A percentile compares a stretch with the other conserved stretches of the same genome.
phyloP scores from a whole-genome alignment of 2,888 invertebrate genomes.

The Empis stercorea region DNA sequence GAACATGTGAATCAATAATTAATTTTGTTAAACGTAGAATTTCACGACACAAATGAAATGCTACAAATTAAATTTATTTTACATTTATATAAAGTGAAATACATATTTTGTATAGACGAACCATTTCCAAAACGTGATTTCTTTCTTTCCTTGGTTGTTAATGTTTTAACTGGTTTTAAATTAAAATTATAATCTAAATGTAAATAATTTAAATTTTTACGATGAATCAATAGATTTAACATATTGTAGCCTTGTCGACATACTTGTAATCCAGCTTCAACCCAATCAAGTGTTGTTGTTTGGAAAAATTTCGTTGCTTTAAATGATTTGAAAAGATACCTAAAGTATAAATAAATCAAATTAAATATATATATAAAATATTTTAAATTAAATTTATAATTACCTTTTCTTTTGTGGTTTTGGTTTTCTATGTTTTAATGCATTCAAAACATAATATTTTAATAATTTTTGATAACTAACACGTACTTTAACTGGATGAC shows the following conservation, averaged over 20 bases:
- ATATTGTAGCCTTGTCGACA: conserved; percentile 99
- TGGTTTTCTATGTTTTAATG: conserved; percentile 91
- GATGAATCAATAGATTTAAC: conserved; percentile 95
- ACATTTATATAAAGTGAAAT: conserved; percentile 4
- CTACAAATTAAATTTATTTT: conserved; percentile 39
- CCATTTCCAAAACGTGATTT: conserved; percentile 95
- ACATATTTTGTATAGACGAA: conserved; percentile 28
- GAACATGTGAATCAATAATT: conserved; percentile 98
- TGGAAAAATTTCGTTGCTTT: conserved; percentile 99
- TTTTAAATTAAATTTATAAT: conserved; percentile 2
- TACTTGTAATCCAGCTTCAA: conserved; percentile 96
- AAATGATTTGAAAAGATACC: conserved; percentile 94
- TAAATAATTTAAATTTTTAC: conserved; percentile 97
- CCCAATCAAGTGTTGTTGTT: conserved; percentile 98
- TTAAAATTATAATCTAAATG: conserved; percentile 99
- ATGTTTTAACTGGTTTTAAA: conserved; percentile 96
- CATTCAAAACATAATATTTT: conserved; percentile 96
- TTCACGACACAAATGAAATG: conserved; percentile 98
- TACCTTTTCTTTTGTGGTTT: conserved; percentile 96
- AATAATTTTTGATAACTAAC: conserved; percentile 98
- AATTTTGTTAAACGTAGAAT: conserved; percentile 96
- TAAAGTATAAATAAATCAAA: conserved; percentile 21
- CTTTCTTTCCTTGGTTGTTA: conserved; percentile 98
- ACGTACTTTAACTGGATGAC: conserved; percentile 96
- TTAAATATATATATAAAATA: not conserved